A percentile compares a stretch with the other conserved stretches of the same genome.
phyloP scores from a whole-genome alignment of 2,113 vertebrate genomes.

The Hassar affinis region DNA sequence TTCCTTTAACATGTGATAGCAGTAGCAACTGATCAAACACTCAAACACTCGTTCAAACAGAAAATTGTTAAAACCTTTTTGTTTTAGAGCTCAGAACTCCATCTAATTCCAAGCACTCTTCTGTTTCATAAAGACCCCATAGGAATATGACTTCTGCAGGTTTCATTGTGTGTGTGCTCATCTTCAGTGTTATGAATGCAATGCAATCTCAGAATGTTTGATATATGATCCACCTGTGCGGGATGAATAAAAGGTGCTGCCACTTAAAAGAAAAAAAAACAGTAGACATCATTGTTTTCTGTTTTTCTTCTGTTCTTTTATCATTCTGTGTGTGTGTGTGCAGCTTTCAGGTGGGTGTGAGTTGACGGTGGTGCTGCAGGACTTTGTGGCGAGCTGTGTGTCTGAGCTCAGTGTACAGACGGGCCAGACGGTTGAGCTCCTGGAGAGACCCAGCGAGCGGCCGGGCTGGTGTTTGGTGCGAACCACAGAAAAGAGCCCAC shows the following conservation, averaged over 20 bases:
- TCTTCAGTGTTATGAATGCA: neutral
- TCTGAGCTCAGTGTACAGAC: slow-evolving; percentile 84
- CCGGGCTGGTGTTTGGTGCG: slow-evolving; percentile 93
- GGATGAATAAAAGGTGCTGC: neutral
- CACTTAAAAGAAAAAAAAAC: neutral
- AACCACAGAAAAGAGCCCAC: slow-evolving; percentile 86
- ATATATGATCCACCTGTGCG: neutral
- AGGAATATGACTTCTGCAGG: neutral
- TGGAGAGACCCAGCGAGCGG: slow-evolving; percentile 89
- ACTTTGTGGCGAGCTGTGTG: slow-evolving; percentile 84
- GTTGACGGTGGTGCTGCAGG: slow-evolving; percentile 92
- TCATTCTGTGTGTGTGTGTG: slow-evolving; percentile 3
- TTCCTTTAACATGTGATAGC: neutral
- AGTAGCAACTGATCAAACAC: slow-evolving; percentile 14
- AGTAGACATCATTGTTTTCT: slow-evolving; percentile 3
- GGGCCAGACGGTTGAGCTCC: slow-evolving; percentile 92
- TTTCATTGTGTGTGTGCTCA: neutral
- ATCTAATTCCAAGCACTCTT: neutral
- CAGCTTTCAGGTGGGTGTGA: slow-evolving; percentile 96
- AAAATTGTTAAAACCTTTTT: too few relatives aligned
- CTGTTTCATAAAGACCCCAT: neutral
- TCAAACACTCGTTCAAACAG: neutral
- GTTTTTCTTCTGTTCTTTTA: neutral
- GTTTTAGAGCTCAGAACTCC: neutral
- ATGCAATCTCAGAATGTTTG: neutral